Base-by-base conservation (phyloP, 2,797 vertebrate genomes). In the Sylvilagus floridanus region DNA sequence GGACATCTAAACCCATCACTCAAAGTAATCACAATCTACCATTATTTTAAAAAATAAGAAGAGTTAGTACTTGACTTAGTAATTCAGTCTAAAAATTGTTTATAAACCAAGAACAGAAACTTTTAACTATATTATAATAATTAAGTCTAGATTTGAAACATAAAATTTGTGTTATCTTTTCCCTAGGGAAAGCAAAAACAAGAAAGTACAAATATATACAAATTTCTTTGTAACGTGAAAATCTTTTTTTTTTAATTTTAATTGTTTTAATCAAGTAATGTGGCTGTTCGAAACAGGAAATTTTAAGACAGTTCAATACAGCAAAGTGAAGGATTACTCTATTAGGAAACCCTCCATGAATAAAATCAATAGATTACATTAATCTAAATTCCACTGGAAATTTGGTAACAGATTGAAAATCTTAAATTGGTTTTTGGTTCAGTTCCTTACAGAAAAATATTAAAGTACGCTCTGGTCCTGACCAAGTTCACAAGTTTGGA, bases 161-260 rank as follows among this genome's bases (percentile, higher is more conserved):
- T 50, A 92, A 88, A 84, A 83, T 52, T 77, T 91, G 9, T 88
- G 71, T 62, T 77, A 32, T 30, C 28, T 84, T 32, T 84, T 78
- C 54, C 21, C 72, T 79, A 24, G 7, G 22, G 2, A 65, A 72
- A 54, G 32, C n/a, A 89, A 83, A 79, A 37, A 16, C 24, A 66
- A 87, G 32, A 68, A 84, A 65, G n/a, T 28, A 82, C 11, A 78
- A 78, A 78, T 78, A 66, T 7, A 87, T 4, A 65, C 8, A 42
- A 84, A 52, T 14, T n/a, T 63, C 65, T 54, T 14, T 66, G 69
- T n/a, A 62, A 71, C 21, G 17, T 54, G n/a, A 28, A 87, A 42
- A 26, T 24, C 69, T 42, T 60, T 57, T 47, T 47, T 47, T 47
- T 42, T 7, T 35, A 42, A 42, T 42, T 42, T 47, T 47, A 47